phyloP scores from a whole-genome alignment of 1,140 invertebrate genomes.

The Drosophila repletoides region DNA sequence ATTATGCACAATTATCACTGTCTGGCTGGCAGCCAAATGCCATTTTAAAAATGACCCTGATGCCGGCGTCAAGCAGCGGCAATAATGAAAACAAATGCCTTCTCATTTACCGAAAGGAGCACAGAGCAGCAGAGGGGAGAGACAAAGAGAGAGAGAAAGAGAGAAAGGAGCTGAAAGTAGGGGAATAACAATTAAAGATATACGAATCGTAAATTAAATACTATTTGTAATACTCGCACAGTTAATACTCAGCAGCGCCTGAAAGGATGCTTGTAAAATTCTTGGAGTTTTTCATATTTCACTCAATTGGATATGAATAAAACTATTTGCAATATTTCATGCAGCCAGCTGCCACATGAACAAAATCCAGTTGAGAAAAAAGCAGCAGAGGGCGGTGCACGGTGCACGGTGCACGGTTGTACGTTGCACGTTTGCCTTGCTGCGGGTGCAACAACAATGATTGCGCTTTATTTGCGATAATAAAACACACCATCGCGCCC shows the following conservation, averaged over 20 bases:
- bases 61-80: slow-evolving; percentile 11
- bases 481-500: slow-evolving; percentile 77
- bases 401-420: slow-evolving; percentile 5
- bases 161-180: neutral
- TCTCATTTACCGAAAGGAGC: no score
- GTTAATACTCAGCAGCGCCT: slow-evolving; percentile 10
- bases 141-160: slow-evolving; percentile 32
- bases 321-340: slow-evolving; percentile 80
- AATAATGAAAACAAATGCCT: slow-evolving; percentile 61
- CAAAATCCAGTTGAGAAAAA: slow-evolving; percentile 64
- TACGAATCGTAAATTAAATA: slow-evolving; percentile 49
- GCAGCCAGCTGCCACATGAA: slow-evolving; percentile 64
- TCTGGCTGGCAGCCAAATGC: slow-evolving; percentile 22
- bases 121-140: slow-evolving; percentile 3
- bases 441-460: slow-evolving; percentile 77
- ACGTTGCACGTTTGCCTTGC: slow-evolving; percentile 26
- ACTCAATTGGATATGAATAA: slow-evolving; percentile 75
- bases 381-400: slow-evolving; percentile 9
- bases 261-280: slow-evolving; percentile 28
- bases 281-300: slow-evolving; percentile 58
- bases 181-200: slow-evolving; percentile 18
- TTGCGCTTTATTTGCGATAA: slow-evolving; percentile 82
- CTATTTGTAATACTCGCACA: slow-evolving; percentile 1
- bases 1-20: slow-evolving; percentile 67
- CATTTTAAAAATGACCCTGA: slow-evolving; percentile 37